These are phyloP conservation scores for Phrynosoma platyrhinos DNA, from an alignment of 2,113 vertebrate species.

Conservation along the genomic window DNA sequence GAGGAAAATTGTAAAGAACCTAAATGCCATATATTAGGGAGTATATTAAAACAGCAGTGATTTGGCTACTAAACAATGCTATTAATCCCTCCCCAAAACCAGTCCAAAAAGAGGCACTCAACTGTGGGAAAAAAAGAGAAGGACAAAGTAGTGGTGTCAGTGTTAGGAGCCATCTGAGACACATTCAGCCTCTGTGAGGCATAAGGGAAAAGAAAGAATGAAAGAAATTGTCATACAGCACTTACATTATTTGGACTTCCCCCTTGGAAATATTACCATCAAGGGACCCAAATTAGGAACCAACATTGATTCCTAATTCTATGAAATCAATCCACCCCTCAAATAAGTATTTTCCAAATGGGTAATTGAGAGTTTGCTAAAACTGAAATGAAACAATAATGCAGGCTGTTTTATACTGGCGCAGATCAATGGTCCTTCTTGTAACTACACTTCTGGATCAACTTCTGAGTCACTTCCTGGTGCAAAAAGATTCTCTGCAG, in stretches of 20 bases:
- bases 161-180: background rate
- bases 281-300: background rate
- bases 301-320: background rate
- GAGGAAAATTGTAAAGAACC: slow-evolving; percentile 43
- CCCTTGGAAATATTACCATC: background rate
- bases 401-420: background rate
- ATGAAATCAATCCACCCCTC: background rate
- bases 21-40: slow-evolving; percentile 17
- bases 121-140: background rate
- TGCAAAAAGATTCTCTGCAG: too few species aligned
- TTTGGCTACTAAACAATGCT: slow-evolving; percentile 40
- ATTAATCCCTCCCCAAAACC: slow-evolving; percentile 13
- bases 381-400: background rate
- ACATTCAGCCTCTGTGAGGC: background rate
- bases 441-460: too few species aligned
- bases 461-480: too few species aligned
- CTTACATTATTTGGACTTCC: background rate
- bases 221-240: background rate
- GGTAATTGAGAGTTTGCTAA: background rate
- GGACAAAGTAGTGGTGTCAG: too few species aligned
- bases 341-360: background rate
- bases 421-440: too few species aligned
- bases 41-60: slow-evolving; percentile 30
- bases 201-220: background rate
- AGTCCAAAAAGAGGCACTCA: slow-evolving; percentile 3